A percentile compares a stretch with the other conserved stretches of the same genome.
Conservation (phyloP, 2,888 invertebrate genomes). For the Didymodactylos carnosus region DNA sequence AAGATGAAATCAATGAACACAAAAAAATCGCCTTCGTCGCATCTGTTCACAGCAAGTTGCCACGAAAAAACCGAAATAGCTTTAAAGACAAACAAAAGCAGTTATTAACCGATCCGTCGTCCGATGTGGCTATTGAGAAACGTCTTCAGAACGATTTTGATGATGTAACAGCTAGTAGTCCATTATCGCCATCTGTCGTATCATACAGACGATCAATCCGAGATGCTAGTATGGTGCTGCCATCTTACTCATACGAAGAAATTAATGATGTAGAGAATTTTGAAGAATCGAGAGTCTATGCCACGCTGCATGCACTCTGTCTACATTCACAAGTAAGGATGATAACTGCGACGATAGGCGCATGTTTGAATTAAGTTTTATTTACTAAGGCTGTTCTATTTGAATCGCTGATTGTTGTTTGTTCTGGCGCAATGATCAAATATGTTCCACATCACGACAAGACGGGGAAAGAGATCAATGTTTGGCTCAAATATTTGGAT, state of each 20-base stretch:
- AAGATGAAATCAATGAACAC: background rate
- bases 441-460: background rate
- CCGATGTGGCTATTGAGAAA: no score
- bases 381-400: background rate
- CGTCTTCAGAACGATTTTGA: accelerated
- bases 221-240: no score
- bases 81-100: background rate
- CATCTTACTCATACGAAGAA: background rate
- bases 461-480: background rate
- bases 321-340: background rate
- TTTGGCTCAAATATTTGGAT: background rate
- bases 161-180: background rate
- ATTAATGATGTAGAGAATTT: no score
- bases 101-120: background rate
- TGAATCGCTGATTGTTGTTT: background rate
- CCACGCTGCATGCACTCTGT: background rate
- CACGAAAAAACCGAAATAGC: no score
- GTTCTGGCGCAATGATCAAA: background rate
- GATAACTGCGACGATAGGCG: background rate
- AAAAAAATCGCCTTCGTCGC: background rate
- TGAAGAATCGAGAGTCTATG: background rate
- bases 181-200: background rate
- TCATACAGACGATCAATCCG: background rate
- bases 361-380: background rate
- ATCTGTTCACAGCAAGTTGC: background rate